Conservation (phyloP, 2,797 vertebrate species). For the Syngnathus acus region DNA sequence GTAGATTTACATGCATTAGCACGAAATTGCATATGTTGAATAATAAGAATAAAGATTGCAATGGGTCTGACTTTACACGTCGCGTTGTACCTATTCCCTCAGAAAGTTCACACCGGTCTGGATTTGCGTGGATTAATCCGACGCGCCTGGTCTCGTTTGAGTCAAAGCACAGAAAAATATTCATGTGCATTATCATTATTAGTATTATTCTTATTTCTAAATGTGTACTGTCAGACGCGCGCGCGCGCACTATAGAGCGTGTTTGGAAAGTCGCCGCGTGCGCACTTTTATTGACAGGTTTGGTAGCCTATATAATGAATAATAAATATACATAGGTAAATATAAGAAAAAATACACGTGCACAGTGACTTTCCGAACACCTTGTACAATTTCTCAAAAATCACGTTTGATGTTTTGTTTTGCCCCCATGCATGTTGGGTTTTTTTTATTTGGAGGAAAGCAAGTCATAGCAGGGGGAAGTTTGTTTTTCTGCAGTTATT, state of each 20-base stretch:
- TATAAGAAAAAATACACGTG: background rate
- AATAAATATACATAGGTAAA: background rate
- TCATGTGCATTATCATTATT: background rate
- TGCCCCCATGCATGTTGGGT: background rate
- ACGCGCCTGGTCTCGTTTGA: conserved; percentile 26
- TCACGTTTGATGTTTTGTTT: background rate
- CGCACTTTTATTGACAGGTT: background rate
- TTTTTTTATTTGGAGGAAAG: background rate
- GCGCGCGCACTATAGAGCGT: background rate
- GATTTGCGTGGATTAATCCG: conserved; percentile 53
- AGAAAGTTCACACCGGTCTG: conserved; percentile 38
- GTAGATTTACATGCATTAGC: background rate
- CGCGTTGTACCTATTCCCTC: background rate
- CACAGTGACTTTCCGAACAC: background rate
- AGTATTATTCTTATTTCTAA: background rate
- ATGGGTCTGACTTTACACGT: background rate
- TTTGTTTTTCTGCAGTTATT: background rate
- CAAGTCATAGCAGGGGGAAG: background rate
- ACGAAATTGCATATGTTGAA: background rate
- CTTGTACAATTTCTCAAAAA: background rate
- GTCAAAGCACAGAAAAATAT: background rate
- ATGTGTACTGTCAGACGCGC: background rate
- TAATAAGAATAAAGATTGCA: background rate
- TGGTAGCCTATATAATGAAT: background rate
- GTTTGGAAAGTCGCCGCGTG: background rate